Evolutionary conservation across 2,888 invertebrate genomes (phyloP), one percentile per base, ranked within the genome.

Genomic region (Caenorhabditis sp.): DNA sequence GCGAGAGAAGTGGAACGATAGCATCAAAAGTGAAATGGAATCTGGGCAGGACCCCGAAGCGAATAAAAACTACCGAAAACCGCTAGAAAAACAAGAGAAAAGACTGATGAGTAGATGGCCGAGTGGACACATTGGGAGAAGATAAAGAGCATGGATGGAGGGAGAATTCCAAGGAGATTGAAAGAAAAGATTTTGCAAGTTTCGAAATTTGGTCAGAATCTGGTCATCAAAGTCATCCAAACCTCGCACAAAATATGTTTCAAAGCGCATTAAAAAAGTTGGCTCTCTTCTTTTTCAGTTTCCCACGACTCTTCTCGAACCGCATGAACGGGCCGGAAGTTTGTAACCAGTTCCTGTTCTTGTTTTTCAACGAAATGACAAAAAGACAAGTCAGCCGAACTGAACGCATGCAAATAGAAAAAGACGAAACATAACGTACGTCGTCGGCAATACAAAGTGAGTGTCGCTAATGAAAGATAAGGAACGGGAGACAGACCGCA

Each of bases 11-110:
- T 74, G 74, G 74, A 74, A 74, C 74, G 74, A 74, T 65, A 65
- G 65, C 58, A 65, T 67, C 76, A 67, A 76, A 76, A 76, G 74
- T 67, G 76, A 76, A 76, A 76, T 77, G 67, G 68, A 76, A 76
- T 61, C 76, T 68, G 35, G 62, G 20, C 37, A 47, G 35, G 47
- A 61, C 28, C 6, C 40, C 56, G 51, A 47, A 11, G 11, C n/a
- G 26, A 22, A 40, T 26, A 61, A 76, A 67, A 76, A 76, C 32
- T 67, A 61, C 51, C 76, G 67, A 53, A 44, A 67, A 51, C 58
- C 40, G 51, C 26, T 20, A 53, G 35, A 67, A 72, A 76, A 61
- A 67, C 51, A 26, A 55, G 44, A 67, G 20, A 50, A 60, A 56
- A 24, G 37, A 50, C 28, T 20, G 18, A 22, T 18, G 24, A 28